Percentiles rank a stretch among this genome's conserved stretches.
Evolutionary conservation across 2,888 invertebrate genomes (phyloP).

Genomic region (Cheilosia grossa): DNA sequence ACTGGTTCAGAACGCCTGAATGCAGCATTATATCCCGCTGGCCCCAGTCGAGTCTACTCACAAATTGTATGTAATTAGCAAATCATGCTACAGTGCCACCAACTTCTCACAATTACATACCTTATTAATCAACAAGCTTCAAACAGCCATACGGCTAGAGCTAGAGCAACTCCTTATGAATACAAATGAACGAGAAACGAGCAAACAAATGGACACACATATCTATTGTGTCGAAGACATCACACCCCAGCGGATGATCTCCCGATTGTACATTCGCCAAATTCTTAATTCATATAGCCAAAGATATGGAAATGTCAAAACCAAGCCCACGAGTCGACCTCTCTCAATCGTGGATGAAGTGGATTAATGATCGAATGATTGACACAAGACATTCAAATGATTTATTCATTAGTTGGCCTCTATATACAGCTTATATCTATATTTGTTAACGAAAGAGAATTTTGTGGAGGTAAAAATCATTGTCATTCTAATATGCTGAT

Average conservation of each 20-base stretch:
- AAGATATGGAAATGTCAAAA: slow-evolving; percentile 29
- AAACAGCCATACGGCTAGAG: background rate
- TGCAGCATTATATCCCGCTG: background rate
- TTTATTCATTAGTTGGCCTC: slow-evolving; percentile 46
- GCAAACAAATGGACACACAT: background rate
- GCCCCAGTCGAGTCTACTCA: slow-evolving; percentile 8
- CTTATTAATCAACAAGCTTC: slow-evolving; percentile 37
- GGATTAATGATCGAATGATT: slow-evolving; percentile 71
- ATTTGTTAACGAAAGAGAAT: slow-evolving; percentile 19
- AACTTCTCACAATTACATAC: slow-evolving; percentile 51
- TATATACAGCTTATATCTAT: slow-evolving; percentile 2
- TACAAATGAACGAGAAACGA: slow-evolving; percentile 45
- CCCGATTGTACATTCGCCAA: background rate
- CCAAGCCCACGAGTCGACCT: slow-evolving; percentile 25
- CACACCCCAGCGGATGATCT: background rate
- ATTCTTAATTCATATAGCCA: slow-evolving; percentile 19
- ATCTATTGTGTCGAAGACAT: background rate
- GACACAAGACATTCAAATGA: slow-evolving; percentile 54
- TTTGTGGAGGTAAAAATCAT: slow-evolving; percentile 10
- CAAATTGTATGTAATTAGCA: slow-evolving; percentile 39
- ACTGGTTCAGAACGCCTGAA: background rate
- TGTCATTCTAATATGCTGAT: slow-evolving; percentile 26
- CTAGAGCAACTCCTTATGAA: slow-evolving; percentile 11
- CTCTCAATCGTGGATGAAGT: slow-evolving; percentile 59
- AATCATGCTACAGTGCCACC: slow-evolving; percentile 20